These are phyloP conservation scores for Urosaurus nigricauda DNA, from an alignment of 2,797 vertebrate species.

Conservation along the genomic window DNA sequence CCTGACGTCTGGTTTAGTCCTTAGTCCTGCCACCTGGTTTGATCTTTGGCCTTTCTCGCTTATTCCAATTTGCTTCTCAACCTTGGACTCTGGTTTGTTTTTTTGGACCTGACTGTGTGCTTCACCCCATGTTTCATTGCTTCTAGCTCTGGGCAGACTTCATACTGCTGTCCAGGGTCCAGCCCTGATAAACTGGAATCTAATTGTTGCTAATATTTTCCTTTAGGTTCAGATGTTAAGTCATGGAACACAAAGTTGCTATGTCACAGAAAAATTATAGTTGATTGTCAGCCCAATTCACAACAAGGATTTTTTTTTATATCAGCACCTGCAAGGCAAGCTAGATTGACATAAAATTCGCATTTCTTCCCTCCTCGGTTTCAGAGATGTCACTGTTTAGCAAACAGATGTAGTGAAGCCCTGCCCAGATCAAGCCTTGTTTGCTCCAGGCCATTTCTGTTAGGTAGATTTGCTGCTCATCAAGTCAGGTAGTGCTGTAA, in stretches of 20 bases:
- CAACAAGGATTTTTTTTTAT: background rate
- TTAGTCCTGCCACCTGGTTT: background rate
- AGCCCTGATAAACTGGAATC: background rate
- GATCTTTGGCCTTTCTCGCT: background rate
- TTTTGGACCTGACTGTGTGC: background rate
- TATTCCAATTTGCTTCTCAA: background rate
- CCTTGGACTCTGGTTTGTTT: background rate
- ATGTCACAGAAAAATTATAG: background rate
- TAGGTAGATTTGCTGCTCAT: background rate
- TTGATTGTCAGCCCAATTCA: background rate
- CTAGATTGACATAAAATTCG: background rate
- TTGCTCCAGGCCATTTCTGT: background rate
- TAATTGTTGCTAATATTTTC: background rate
- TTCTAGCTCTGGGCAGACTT: background rate
- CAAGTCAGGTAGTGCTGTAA: background rate
- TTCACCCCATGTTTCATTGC: background rate
- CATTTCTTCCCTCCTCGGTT: background rate
- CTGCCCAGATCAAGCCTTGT: background rate
- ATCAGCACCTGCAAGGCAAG: background rate
- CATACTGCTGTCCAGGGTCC: background rate
- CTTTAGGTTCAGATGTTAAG: background rate
- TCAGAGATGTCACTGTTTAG: background rate
- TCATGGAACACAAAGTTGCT: background rate
- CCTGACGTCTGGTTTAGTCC: background rate
- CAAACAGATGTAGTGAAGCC: background rate